Evolutionary conservation across 23 tunicate genomes (phyloP).

Genomic region (Ascidia mentula): DNA sequence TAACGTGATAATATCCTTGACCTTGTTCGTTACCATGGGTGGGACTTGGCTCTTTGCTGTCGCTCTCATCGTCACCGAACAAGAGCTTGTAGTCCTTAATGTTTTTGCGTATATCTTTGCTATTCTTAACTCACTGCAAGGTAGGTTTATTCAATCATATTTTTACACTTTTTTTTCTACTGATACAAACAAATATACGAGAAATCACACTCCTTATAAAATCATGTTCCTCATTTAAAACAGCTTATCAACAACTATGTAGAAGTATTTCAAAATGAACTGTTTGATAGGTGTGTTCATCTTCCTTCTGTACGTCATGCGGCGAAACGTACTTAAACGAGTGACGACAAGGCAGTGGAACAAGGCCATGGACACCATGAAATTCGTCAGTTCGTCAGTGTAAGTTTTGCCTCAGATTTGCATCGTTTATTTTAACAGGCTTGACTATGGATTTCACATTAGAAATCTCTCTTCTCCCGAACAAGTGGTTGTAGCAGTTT

Average conservation of each 20-base stretch:
- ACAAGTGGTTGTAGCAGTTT: too few species aligned
- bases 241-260: too few species aligned
- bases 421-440: too few species aligned
- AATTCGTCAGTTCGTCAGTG: too few species aligned
- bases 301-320: background rate
- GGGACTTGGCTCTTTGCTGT: constrained; percentile 26
- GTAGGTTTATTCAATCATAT: background rate
- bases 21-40: constrained; percentile 17
- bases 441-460: too few species aligned
- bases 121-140: constrained; percentile 8
- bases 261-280: too few species aligned
- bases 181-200: too few species aligned
- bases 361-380: too few species aligned
- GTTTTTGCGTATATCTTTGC: constrained; percentile 21
- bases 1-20: background rate
- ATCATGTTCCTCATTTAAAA: too few species aligned
- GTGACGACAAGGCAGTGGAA: background rate
- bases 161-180: background rate
- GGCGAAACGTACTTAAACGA: background rate
- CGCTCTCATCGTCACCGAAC: background rate
- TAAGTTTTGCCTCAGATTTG: too few species aligned
- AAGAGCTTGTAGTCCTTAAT: background rate
- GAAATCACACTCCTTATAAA: too few species aligned
- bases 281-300: background rate
- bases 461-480: too few species aligned